Conservation (phyloP, 2,113 vertebrate genomes). For the Periophthalmus modestus region DNA sequence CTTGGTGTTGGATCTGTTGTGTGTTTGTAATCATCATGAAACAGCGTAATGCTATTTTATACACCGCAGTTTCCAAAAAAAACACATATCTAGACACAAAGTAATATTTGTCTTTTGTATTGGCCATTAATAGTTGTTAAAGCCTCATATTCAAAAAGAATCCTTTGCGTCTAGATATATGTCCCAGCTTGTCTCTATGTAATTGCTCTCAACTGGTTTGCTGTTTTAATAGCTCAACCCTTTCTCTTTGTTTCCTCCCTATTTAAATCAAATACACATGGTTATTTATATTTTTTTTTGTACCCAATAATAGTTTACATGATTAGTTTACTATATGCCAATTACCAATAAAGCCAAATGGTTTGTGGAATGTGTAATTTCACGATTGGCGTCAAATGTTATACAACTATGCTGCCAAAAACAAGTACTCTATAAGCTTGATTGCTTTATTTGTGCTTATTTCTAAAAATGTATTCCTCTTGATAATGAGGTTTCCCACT, state of each 20-base stretch:
- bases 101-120: not conserved
- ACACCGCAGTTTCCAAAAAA: not conserved
- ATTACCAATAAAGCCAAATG: not conserved
- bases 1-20: slow-evolving; percentile 49
- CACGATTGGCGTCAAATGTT: not conserved
- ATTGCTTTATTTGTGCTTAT: not conserved
- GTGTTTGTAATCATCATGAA: slow-evolving; percentile 44
- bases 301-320: not conserved
- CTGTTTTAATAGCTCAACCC: slow-evolving; percentile 13
- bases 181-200: slow-evolving; percentile 44
- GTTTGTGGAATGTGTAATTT: not conserved
- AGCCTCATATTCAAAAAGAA: not conserved
- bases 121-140: not conserved
- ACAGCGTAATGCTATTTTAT: slow-evolving; percentile 32
- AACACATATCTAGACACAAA: slow-evolving; percentile 6
- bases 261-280: not conserved
- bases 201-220: slow-evolving; percentile 38
- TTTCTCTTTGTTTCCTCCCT: not conserved
- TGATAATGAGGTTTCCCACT: not conserved
- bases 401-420: not conserved
- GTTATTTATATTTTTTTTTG: not conserved
- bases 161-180: slow-evolving; percentile 35
- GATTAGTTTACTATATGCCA: not conserved
- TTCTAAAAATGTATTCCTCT: not conserved
- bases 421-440: not conserved